Conservation (phyloP, 2,797 vertebrate genomes). For the Allobates femoralis region DNA sequence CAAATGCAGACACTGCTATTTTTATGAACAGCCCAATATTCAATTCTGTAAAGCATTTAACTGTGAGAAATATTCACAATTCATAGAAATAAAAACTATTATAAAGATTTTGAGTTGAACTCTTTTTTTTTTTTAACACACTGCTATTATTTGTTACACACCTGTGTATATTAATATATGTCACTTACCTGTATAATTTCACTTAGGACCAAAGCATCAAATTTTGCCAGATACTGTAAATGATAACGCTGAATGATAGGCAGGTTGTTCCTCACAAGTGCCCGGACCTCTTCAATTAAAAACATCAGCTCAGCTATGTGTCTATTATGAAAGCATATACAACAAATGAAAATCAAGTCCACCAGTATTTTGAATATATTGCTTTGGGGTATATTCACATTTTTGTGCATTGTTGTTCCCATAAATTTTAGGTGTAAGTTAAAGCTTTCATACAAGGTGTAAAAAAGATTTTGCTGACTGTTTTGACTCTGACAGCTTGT, state of each 20-base stretch:
- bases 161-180: not conserved
- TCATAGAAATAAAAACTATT: too few relatives aligned
- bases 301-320: constrained; percentile 87
- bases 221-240: constrained; percentile 88
- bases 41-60: too few relatives aligned
- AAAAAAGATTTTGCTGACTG: too few relatives aligned
- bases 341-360: not conserved
- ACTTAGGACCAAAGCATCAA: constrained; percentile 88
- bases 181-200: constrained; percentile 87
- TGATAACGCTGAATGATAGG: constrained; percentile 85
- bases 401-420: not conserved
- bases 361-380: not conserved
- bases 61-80: too few relatives aligned
- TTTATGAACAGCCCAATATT: too few relatives aligned
- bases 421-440: too few relatives aligned
- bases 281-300: constrained; percentile 82
- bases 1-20: too few relatives aligned
- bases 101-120: too few relatives aligned
- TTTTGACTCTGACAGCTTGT: too few relatives aligned
- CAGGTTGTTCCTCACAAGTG: constrained; percentile 73
- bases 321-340: constrained; percentile 70
- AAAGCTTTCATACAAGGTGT: too few relatives aligned
- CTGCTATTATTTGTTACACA: too few relatives aligned
- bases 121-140: too few relatives aligned
- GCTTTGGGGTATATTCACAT: not conserved